phyloP scores from a whole-genome alignment of 1,140 invertebrate species.

The Hyphantria cunea region DNA sequence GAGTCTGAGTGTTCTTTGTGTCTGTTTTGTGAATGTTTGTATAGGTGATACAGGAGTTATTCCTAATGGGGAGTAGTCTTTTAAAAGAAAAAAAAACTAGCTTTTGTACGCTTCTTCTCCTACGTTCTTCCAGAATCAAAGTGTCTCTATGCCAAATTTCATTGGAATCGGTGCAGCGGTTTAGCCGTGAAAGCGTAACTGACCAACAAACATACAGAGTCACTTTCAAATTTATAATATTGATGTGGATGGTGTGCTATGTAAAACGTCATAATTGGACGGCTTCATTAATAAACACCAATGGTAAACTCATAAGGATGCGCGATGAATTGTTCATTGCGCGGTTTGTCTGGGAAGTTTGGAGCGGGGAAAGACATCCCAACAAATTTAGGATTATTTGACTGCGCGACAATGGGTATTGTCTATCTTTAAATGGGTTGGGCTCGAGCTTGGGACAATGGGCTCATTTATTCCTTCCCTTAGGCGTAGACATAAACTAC shows the following conservation, averaged over 20 bases:
- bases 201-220: too few species aligned
- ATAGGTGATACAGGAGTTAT: too few species aligned
- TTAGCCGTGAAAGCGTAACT: too few species aligned
- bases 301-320: conserved; percentile 30
- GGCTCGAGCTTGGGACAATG: conserved; percentile 54
- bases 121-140: too few species aligned
- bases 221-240: too few species aligned
- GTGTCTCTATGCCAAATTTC: too few species aligned
- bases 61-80: too few species aligned
- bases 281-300: conserved; percentile 8
- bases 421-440: conserved; percentile 64
- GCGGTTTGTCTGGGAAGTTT: conserved; percentile 44
- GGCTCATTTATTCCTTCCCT: conserved; percentile 64
- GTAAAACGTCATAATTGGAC: neutral
- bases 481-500: conserved; percentile 58
- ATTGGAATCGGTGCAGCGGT: too few species aligned
- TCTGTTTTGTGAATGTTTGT: too few species aligned
- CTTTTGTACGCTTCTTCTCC: too few species aligned
- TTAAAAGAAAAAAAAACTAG: too few species aligned
- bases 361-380: conserved; percentile 54
- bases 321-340: conserved; percentile 38
- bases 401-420: conserved; percentile 64
- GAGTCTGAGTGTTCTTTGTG: too few species aligned
- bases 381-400: conserved; percentile 66
- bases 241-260: neutral